Evolutionary conservation across 2,888 invertebrate genomes (phyloP).

Genomic region (Philereme vetulata): DNA sequence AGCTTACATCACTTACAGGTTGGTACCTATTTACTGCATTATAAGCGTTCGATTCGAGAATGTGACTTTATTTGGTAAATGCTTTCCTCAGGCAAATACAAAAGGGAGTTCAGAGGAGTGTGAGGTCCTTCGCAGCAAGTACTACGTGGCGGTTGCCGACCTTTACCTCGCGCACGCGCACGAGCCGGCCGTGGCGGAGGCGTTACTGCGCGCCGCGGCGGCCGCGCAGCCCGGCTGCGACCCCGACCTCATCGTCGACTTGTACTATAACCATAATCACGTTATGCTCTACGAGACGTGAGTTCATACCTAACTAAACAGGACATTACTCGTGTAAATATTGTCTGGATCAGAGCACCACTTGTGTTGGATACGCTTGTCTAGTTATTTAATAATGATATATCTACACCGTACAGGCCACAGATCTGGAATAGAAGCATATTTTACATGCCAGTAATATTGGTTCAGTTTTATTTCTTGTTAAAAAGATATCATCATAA

Average conservation of each 20-base stretch:
- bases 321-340: too few relatives aligned
- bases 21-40: neutral
- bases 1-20: slow-evolving; percentile 53
- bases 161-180: slow-evolving; percentile 11
- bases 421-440: too few relatives aligned
- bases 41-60: too few relatives aligned
- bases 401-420: too few relatives aligned
- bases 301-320: slow-evolving; percentile 27
- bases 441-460: too few relatives aligned
- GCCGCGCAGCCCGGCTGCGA: slow-evolving; percentile 35
- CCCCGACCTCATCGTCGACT: slow-evolving; percentile 59
- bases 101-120: neutral
- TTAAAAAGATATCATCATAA: too few relatives aligned
- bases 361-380: too few relatives aligned
- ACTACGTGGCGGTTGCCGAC: neutral
- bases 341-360: too few relatives aligned
- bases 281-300: slow-evolving; percentile 74
- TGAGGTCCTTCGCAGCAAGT: neutral
- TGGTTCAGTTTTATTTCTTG: too few relatives aligned
- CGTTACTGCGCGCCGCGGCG: slow-evolving; percentile 11
- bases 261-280: slow-evolving; percentile 59
- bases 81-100: slow-evolving; percentile 31
- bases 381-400: too few relatives aligned
- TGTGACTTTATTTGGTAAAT: neutral
- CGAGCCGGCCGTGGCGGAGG: neutral